Percentiles rank a stretch among this genome's conserved stretches.
Conservation (phyloP, 1,140 invertebrate genomes). For the Calliphora vicina region DNA sequence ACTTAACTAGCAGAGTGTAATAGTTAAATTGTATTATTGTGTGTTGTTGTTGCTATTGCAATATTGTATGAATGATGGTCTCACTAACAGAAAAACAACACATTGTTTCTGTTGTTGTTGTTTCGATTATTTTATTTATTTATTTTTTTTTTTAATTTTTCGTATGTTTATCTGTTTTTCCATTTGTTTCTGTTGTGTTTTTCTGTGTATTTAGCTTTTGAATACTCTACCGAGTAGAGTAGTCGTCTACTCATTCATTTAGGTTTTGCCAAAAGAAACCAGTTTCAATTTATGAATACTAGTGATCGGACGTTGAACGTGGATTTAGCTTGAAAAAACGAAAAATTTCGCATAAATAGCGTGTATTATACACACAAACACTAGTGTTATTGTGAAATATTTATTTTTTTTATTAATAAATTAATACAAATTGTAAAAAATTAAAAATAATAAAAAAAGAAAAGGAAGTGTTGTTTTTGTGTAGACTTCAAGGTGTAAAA, state of each 20-base stretch:
- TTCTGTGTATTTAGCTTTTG: too few species aligned
- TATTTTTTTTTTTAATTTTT: too few species aligned
- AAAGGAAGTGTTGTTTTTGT: too few species aligned
- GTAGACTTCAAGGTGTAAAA: neutral
- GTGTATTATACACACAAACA: neutral
- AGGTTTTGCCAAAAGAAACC: constrained; percentile 10
- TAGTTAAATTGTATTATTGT: too few species aligned
- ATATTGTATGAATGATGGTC: too few species aligned
- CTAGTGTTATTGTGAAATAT: neutral
- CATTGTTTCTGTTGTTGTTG: too few species aligned
- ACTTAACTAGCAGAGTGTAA: too few species aligned
- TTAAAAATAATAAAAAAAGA: neutral
- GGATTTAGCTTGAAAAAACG: neutral
- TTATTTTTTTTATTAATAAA: neutral
- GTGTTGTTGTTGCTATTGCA: too few species aligned
- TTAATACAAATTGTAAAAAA: neutral
- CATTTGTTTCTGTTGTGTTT: neutral
- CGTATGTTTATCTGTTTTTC: neutral
- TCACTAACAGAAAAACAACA: too few species aligned
- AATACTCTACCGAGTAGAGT: too few species aligned
- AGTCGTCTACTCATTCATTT: neutral
- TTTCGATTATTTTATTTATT: too few species aligned
- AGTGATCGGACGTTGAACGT: constrained; percentile 11
- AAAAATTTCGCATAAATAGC: neutral
- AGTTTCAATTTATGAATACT: constrained; percentile 11